These are phyloP conservation scores for Salminus brasiliensis DNA, from an alignment of 2,113 vertebrate species.

Conservation along the genomic window DNA sequence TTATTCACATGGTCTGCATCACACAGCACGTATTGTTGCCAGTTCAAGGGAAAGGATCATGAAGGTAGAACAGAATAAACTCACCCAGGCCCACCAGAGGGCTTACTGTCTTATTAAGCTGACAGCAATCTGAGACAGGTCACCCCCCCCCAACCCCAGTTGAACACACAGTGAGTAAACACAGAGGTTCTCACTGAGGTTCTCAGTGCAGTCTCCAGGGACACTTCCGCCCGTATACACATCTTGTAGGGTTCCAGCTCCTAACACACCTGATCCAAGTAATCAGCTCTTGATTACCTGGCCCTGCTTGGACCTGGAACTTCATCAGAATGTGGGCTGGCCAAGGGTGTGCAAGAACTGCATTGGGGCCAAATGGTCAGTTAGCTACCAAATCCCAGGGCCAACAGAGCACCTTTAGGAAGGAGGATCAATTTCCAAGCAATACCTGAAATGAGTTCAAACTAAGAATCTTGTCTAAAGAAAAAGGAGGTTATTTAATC, in stretches of 20 bases:
- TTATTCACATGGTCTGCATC: background rate
- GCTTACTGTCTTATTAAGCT: conserved; percentile 12
- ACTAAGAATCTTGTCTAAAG: background rate
- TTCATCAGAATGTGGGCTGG: background rate
- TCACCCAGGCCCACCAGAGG: conserved; percentile 5
- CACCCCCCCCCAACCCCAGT: background rate
- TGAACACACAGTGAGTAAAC: conserved; percentile 22
- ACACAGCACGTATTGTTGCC: conserved; percentile 12
- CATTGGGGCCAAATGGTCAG: background rate
- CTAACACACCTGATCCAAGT: background rate
- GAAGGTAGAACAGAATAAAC: conserved; percentile 22
- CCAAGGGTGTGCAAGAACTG: background rate
- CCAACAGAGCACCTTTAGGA: background rate
- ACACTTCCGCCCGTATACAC: background rate
- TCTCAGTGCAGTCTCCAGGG: background rate
- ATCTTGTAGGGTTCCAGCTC: background rate
- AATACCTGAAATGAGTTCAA: background rate
- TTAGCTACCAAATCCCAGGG: background rate
- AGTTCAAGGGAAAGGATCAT: background rate
- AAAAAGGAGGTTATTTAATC: no score
- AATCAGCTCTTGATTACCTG: conserved; percentile 17
- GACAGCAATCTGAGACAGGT: conserved; percentile 20
- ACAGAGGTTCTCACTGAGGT: background rate
- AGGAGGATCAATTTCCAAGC: background rate
- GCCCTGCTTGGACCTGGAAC: background rate